A percentile compares a stretch with the other conserved stretches of the same genome.
Evolutionary conservation across 2,888 invertebrate genomes (phyloP).

Genomic region (Coelogynopora nodosa): DNA sequence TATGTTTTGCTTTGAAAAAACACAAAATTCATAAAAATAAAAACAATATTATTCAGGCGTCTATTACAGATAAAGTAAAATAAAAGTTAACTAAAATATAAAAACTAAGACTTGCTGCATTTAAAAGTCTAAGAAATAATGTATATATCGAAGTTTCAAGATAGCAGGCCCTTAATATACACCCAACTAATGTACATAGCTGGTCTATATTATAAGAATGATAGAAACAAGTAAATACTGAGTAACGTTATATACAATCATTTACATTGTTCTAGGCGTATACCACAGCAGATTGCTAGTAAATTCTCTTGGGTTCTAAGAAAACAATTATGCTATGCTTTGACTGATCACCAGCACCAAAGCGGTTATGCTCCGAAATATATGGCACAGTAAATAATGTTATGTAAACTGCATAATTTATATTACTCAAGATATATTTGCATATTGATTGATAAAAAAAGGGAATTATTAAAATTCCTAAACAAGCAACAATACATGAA

Average conservation of each 20-base stretch:
- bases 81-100: not conserved
- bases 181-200: not conserved
- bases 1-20: not conserved
- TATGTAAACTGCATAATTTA: not conserved
- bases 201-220: not conserved
- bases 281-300: not conserved
- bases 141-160: not conserved
- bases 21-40: not conserved
- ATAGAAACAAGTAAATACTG: not conserved
- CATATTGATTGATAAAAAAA: slow-evolving; percentile 1
- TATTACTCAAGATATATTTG: not conserved
- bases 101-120: not conserved
- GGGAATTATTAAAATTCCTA: not conserved
- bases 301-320: not conserved
- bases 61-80: not conserved
- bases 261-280: not conserved
- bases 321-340: slow-evolving; percentile 21
- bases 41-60: not conserved
- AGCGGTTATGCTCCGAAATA: not conserved
- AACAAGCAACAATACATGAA: not conserved
- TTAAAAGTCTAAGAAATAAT: too few species aligned
- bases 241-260: not conserved
- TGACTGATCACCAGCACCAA: not conserved
- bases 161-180: not conserved
- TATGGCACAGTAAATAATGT: not conserved